Evolutionary conservation across 2,113 vertebrate genomes (phyloP).

Genomic region (Pseudorhombus dupliciocellatus): DNA sequence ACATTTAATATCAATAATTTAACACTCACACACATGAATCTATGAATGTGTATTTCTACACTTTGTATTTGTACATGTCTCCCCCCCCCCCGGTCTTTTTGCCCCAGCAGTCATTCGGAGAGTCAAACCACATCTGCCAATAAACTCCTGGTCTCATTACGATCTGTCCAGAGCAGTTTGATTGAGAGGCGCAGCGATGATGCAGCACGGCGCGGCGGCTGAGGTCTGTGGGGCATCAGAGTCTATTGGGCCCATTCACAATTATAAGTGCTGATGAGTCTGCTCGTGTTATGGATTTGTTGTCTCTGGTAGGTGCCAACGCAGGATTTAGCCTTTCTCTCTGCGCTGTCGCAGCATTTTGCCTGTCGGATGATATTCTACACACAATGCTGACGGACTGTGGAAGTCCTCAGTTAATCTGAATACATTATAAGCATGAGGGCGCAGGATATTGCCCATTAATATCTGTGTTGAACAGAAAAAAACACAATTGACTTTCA

Average conservation of each 20-base stretch:
- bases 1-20: neutral
- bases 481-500: conserved; percentile 24
- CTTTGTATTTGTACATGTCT: too few relatives aligned
- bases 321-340: conserved; percentile 44
- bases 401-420: conserved; percentile 30
- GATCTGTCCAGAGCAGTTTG: conserved; percentile 6
- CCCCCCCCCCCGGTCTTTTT: neutral
- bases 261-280: conserved; percentile 50
- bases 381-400: conserved; percentile 19
- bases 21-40: too few relatives aligned
- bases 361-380: conserved; percentile 38
- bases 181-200: conserved; percentile 45
- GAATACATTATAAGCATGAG: conserved; percentile 28
- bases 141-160: conserved; percentile 2
- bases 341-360: conserved; percentile 33
- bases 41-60: too few relatives aligned
- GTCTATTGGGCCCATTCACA: conserved; percentile 45
- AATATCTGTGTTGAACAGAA: conserved; percentile 21
- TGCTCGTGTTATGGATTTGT: conserved; percentile 37
- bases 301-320: conserved; percentile 46
- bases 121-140: neutral
- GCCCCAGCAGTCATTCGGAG: neutral
- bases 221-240: conserved; percentile 23
- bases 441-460: conserved; percentile 2
- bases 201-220: conserved; percentile 1